Percentiles rank a stretch among this genome's conserved stretches.
These are phyloP conservation scores for Drosophila peninsularis DNA, from an alignment of 2,888 invertebrate genomes.

Conservation along the genomic window DNA sequence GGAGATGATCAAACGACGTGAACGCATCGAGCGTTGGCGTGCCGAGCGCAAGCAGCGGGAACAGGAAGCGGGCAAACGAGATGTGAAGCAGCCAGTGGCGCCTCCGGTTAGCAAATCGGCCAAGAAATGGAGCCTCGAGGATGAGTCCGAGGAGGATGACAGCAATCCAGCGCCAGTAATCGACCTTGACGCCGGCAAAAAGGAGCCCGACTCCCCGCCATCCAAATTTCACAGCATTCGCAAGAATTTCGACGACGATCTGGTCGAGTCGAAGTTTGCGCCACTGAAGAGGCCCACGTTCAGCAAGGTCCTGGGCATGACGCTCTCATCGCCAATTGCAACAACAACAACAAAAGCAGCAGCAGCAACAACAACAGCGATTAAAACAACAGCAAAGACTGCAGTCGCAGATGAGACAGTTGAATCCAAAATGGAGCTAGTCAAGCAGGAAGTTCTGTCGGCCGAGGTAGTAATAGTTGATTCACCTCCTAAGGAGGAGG, in stretches of 20 bases:
- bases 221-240: conserved; percentile 80
- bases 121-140: conserved; percentile 98
- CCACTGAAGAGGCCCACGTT: conserved; percentile 67
- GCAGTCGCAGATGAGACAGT: neutral
- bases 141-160: conserved; percentile 97
- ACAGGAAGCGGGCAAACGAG: conserved; percentile 91
- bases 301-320: conserved; percentile 62
- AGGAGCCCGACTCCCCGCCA: conserved; percentile 82
- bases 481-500: conserved; percentile 12
- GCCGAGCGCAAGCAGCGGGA: conserved; percentile 96
- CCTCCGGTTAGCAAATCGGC: conserved; percentile 86
- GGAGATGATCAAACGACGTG: conserved; percentile 98
- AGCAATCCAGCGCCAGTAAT: conserved; percentile 70
- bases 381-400: neutral
- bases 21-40: conserved; percentile 98
- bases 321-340: conserved; percentile 23
- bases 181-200: conserved; percentile 51
- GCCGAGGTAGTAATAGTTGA: neutral
- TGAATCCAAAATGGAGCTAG: neutral
- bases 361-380: neutral
- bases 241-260: conserved; percentile 81
- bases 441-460: conserved; percentile 7
- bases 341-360: neutral
- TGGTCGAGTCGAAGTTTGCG: conserved; percentile 66
- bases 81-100: conserved; percentile 87